phyloP scores from a whole-genome alignment of 2,113 vertebrate genomes.

The Limanda limanda region DNA sequence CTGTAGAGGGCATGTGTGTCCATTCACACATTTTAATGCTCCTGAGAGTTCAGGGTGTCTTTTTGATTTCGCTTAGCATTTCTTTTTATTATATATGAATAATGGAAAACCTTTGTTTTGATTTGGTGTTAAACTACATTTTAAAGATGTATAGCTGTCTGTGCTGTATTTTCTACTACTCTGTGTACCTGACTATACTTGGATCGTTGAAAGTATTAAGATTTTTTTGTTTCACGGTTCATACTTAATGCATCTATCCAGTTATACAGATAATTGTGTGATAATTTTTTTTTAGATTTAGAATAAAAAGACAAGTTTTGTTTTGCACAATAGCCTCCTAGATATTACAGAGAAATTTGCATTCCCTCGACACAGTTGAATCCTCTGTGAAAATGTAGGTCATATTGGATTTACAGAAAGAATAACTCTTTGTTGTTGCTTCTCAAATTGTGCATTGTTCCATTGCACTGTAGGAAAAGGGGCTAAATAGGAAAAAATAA shows the following conservation, averaged over 20 bases:
- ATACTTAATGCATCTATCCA: conserved; percentile 26
- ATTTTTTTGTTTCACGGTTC: conserved; percentile 31
- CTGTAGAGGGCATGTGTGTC: conserved; percentile 82
- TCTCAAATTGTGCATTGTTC: background rate
- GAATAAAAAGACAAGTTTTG: conserved; percentile 50
- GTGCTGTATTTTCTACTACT: conserved; percentile 59
- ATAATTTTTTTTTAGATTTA: conserved; percentile 18
- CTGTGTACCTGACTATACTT: conserved; percentile 44
- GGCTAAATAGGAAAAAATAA: background rate
- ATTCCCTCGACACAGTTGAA: background rate
- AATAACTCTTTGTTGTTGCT: background rate
- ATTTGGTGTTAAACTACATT: conserved; percentile 48
- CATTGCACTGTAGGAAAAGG: background rate
- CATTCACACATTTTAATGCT: conserved; percentile 23
- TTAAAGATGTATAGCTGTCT: conserved; percentile 41
- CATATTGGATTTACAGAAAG: conserved; percentile 3
- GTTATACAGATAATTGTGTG: conserved; percentile 31
- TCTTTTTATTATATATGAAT: conserved; percentile 31
- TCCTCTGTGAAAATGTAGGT: conserved; percentile 17
- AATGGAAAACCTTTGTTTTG: conserved; percentile 27
- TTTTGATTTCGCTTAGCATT: conserved; percentile 32
- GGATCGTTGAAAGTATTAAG: conserved; percentile 24
- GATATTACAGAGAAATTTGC: background rate
- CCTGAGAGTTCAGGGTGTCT: conserved; percentile 46
- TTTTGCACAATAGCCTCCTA: conserved; percentile 71